Base-by-base conservation (phyloP, 2,113 vertebrate species). In the Stegastes partitus region DNA sequence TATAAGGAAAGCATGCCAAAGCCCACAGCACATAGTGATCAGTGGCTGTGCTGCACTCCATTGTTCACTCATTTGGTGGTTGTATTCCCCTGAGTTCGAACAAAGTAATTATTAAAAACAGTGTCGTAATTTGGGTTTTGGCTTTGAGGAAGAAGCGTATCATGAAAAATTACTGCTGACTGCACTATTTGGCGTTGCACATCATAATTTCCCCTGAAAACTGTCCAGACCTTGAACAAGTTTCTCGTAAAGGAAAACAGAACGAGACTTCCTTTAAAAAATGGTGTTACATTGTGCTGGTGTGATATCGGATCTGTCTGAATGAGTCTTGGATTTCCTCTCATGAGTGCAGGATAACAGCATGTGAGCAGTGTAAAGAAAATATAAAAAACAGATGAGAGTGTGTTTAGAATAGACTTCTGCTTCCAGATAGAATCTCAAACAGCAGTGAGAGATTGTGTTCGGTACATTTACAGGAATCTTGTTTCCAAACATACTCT, bases 391-490 rank as follows among this genome's bases (percentile, higher is more conserved):
- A 15, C 58, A 31, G 25, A 22, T 74, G 57, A 22, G 45, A 4
- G 14, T 14, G 54, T 59, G 28, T 34, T 5, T 75, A 12, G 34
- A 31, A 64, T 55, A 11, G 25, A 19, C 28, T 50, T 57, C 62
- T 21, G 72, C 44, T 5, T 23, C 5, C 12, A 59, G 2, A n/a
- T 37, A 79, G 56, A 72, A 82, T 59, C n/a, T 15, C 28, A 58
- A 16, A 51, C 7, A 15, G 51, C 18, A 22, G 51, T 59, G 59
- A 23, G 51, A 47, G 31, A 8, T 44, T 11, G 37, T 44, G 70
- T 65, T 47, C 22, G 0, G 11, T 63, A 42, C 58, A 42, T 55
- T 68, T 67, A 59, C 73, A 75, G 73, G 74, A 77, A 61, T 74
- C 71, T 23, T 61, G 28, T 75, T 68, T 77, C 63, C 42, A 67